Base-by-base conservation (phyloP, 2,113 vertebrate species). In the Corydoras maculifer region DNA sequence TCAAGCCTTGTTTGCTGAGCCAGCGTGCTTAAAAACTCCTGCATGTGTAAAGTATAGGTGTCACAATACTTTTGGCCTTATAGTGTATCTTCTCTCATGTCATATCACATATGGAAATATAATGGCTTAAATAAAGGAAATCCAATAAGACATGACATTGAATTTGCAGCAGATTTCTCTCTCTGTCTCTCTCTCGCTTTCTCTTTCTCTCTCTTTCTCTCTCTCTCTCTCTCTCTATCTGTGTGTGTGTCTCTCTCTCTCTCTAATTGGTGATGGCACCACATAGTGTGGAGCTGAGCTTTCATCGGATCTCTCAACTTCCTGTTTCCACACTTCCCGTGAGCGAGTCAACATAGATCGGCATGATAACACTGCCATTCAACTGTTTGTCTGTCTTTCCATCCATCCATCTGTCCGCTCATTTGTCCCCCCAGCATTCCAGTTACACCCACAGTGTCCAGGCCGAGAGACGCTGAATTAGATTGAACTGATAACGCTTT, bases 251-350 rank as follows among this genome's bases (percentile, higher is more conserved):
- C 18, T 25, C 18, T 25, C 18, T 25, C 18, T 25, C 18, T 25
- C 18, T 25, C 18, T 25, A n/a, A 59, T 78, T 83, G 83, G 30
- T 54, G 55, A 58, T 43, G 32, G 69, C 78, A 71, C 80, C 81
- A 79, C 86, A 86, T 86, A 82, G 82, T 87, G 84, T 74, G 73
- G 72, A 81, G 88, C 86, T 88, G 89, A 87, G 10, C 77, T 63
- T 80, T 76, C 79, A 89, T 83, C 86, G 87, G 86, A 87, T 86
- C 85, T 85, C 82, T 82, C 78, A 68, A 78, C 84, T 88, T 88
- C 84, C 86, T 86, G 85, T 84, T 85, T 84, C 82, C 83, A 78
- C 53, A 81, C 76, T 82, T 87, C 83, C 76, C 75, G 75, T 58
- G 35, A 10, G 63, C 55, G 66, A 49, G 8, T 48, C 49, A 64